A percentile compares a stretch with the other conserved stretches of the same genome.
Evolutionary conservation across 2,113 vertebrate genomes (phyloP).

Genomic region (Cyanoliseus patagonus): DNA sequence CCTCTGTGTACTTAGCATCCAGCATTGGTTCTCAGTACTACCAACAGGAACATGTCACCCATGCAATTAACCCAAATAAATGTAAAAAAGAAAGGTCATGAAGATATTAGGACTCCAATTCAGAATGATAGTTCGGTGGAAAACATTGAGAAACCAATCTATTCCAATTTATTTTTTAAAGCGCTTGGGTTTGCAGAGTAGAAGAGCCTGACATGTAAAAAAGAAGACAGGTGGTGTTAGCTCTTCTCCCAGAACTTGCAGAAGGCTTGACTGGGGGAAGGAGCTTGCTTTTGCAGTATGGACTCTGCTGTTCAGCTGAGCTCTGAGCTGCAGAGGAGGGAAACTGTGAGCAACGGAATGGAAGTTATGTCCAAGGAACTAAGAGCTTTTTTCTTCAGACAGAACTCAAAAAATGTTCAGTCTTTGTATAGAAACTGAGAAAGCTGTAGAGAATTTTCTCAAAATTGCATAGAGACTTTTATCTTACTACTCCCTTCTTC

Average conservation of each 20-base stretch:
- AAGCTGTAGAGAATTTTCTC: neutral
- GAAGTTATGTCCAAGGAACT: neutral
- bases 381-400: neutral
- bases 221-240: neutral
- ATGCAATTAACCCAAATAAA: neutral
- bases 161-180: neutral
- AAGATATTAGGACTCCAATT: neutral
- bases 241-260: neutral
- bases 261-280: neutral
- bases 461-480: neutral
- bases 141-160: neutral
- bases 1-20: neutral
- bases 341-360: neutral
- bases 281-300: neutral
- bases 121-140: neutral
- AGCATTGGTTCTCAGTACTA: neutral
- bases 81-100: neutral
- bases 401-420: neutral
- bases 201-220: neutral
- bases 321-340: neutral
- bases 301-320: neutral
- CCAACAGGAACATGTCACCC: neutral
- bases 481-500: neutral
- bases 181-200: fast-evolving
- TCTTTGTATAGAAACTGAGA: neutral